These are phyloP conservation scores for Heliconius ismenius DNA, from an alignment of 2,888 invertebrate species.

Conservation along the genomic window DNA sequence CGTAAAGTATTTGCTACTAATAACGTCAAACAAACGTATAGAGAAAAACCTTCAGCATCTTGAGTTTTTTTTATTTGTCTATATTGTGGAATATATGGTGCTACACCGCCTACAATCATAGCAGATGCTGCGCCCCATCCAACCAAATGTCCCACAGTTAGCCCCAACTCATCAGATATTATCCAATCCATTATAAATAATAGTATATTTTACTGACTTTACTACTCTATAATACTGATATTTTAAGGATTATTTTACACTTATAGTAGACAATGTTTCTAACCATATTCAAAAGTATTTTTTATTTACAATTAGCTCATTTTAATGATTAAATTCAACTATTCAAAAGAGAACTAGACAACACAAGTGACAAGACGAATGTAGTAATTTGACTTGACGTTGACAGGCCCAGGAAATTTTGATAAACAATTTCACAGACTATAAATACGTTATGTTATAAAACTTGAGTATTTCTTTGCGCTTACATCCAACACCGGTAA, in stretches of 20 bases:
- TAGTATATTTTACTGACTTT: conserved; percentile 39
- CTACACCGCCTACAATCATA: conserved; percentile 97
- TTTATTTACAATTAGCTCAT: conserved; percentile 20
- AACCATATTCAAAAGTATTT: conserved; percentile 26
- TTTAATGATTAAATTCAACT: conserved; percentile 7
- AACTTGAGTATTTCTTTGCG: no score
- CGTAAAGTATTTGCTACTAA: conserved; percentile 97
- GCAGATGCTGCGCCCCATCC: conserved; percentile 91
- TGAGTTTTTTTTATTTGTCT: conserved; percentile 93
- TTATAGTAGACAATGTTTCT: background rate
- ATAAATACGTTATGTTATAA: background rate
- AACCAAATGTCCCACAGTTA: conserved; percentile 88
- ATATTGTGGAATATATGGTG: conserved; percentile 98
- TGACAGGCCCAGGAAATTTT: conserved; percentile 2
- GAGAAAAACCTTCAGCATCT: conserved; percentile 98
- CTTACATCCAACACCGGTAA: no score
- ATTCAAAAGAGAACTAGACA: conserved; percentile 19
- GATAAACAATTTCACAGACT: conserved; percentile 13
- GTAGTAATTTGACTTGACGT: conserved; percentile 4
- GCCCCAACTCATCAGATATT: conserved; percentile 87
- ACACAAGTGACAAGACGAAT: conserved; percentile 16
- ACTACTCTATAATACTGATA: conserved; percentile 23
- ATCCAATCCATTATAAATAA: conserved; percentile 86
- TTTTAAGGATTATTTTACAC: conserved; percentile 13
- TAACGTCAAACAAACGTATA: conserved; percentile 97